Conservation (phyloP, 2,113 vertebrate genomes). For the Raja brachyura region DNA sequence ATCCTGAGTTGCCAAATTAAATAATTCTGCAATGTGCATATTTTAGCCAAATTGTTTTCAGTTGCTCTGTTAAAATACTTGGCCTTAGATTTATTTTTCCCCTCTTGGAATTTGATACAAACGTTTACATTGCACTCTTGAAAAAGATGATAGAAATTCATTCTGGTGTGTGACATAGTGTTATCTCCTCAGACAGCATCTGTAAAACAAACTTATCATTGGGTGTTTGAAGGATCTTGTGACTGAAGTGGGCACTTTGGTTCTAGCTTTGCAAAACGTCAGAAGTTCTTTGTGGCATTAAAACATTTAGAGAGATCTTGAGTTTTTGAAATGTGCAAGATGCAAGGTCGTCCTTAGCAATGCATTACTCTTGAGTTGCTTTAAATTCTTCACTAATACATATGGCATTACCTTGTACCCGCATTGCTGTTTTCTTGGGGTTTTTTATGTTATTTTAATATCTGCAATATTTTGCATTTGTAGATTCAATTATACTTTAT, state of each 20-base stretch:
- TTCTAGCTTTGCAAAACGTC: background rate
- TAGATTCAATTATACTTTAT: no score
- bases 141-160: no score
- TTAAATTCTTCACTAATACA: no score
- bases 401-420: no score
- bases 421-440: no score
- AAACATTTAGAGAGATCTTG: background rate
- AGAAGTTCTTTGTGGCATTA: background rate
- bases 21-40: background rate
- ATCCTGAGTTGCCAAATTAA: background rate
- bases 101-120: no score
- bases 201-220: background rate
- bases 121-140: no score
- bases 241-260: background rate
- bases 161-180: no score
- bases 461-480: no score
- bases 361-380: background rate
- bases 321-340: background rate
- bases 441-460: no score
- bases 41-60: background rate
- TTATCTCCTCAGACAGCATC: background rate
- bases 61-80: background rate
- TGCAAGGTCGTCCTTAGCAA: background rate
- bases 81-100: background rate
- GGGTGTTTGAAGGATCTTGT: background rate